phyloP scores from a whole-genome alignment of 2,113 vertebrate species.

The Scartelaos histophorus region DNA sequence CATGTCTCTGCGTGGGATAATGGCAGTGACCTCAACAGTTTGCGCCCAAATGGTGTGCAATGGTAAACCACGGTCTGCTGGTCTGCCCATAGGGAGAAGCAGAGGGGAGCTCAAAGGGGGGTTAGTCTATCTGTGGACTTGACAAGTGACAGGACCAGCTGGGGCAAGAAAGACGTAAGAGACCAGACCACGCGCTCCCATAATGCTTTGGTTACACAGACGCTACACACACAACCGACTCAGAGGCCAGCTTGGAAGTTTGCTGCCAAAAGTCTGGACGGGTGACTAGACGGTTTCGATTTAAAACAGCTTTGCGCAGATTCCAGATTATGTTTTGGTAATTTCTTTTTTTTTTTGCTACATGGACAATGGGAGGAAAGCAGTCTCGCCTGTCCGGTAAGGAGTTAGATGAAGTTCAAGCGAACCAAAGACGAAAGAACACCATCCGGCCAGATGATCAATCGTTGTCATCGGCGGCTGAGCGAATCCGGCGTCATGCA shows the following conservation, averaged over 20 bases:
- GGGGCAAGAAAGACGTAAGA: constrained; percentile 69
- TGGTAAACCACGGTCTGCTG: constrained; percentile 15
- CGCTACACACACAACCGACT: constrained; percentile 10
- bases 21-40: constrained; percentile 46
- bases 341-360: background rate
- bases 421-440: constrained; percentile 49
- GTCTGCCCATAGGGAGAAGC: constrained; percentile 50
- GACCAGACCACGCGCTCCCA: constrained; percentile 39
- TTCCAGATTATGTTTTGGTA: constrained; percentile 26
- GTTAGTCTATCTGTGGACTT: constrained; percentile 74
- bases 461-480: constrained; percentile 65
- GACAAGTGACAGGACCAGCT: constrained; percentile 91
- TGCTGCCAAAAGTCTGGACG: constrained; percentile 37
- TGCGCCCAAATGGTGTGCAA: constrained; percentile 46
- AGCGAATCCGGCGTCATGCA: constrained; percentile 69
- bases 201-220: constrained; percentile 30
- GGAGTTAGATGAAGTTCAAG: constrained; percentile 56
- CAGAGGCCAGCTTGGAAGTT: constrained; percentile 22
- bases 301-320: constrained; percentile 18
- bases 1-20: constrained; percentile 44
- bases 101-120: constrained; percentile 2
- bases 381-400: constrained; percentile 73
- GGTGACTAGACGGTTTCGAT: constrained; percentile 15
- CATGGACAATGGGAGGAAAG: constrained; percentile 74
- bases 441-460: constrained; percentile 67